A percentile compares a stretch with the other conserved stretches of the same genome.
Conservation (phyloP, 1,140 invertebrate genomes). For the Drosophila arizonae region DNA sequence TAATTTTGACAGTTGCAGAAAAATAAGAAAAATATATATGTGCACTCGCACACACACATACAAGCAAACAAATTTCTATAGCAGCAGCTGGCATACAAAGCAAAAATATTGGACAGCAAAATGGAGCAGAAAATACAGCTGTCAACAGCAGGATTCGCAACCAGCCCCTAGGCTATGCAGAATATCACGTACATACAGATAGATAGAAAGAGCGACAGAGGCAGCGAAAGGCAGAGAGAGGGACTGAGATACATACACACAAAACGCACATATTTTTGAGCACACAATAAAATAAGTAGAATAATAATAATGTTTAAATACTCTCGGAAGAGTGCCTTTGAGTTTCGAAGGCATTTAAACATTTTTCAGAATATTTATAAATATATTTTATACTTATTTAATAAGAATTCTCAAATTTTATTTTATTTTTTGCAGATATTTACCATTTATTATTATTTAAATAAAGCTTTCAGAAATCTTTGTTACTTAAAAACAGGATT, state of each 20-base stretch:
- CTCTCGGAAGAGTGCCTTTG: background rate
- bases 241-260: background rate
- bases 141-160: constrained; percentile 52
- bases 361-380: background rate
- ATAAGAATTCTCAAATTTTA: no score
- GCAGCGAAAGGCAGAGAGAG: no score
- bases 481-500: no score
- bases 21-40: constrained; percentile 37
- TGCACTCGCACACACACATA: background rate
- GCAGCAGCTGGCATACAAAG: constrained; percentile 26
- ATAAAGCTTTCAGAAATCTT: no score
- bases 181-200: constrained; percentile 8
- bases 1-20: constrained; percentile 55
- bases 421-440: no score
- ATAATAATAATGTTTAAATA: background rate
- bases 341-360: background rate
- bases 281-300: background rate
- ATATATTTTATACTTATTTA: background rate
- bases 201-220: background rate
- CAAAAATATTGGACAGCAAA: constrained; percentile 36
- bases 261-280: background rate
- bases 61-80: constrained; percentile 9
- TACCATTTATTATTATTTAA: no score
- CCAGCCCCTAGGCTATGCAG: constrained; percentile 31
- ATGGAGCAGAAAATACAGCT: constrained; percentile 51